Base-by-base conservation (phyloP, 2,888 invertebrate genomes). In the Macrophya annulata region DNA sequence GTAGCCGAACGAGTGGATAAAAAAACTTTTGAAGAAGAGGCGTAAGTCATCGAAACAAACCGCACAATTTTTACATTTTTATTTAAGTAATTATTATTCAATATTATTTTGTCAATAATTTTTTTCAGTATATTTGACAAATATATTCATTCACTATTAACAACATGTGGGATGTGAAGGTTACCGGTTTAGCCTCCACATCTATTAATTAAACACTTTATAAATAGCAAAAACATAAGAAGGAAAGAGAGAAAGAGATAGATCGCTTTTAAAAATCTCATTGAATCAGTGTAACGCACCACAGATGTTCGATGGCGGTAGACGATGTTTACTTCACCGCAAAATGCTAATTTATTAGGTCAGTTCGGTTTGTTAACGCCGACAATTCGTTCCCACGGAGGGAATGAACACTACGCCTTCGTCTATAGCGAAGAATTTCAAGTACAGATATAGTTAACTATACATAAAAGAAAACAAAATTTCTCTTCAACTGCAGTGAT, bases 271-370 rank as follows among this genome's bases (percentile, higher is more conserved):
- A 62, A 62, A 43, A 81, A 21, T 62, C 81, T 81, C 81, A 12
- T 25, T 81, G 81, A 59, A 62, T 74, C 77, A 43, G 17, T 51
- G n/a, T 81, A 81, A 81, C 81, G 21, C 43, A 43, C 84, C 17
- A 72, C 79, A 65, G 74, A 79, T 83, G 74, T 85, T 71, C 68
- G 86, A 87, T 87, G 82, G 86, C 87, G 89, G 87, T 86, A 83
- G 81, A 85, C 86, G 86, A 87, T 89, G 88, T 87, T 85, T 87
- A 87, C 89, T 87, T 85, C 86, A 87, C 86, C 86, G 89, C 87
- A 88, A 90, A 89, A 90, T 90, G 90, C 90, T 91, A 90, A 91
- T 91, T 90, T 88, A 90, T 90, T 87, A 88, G 88, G 89, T 91
- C 89, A 91, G 87, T 87, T 87, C 88, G 90, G 87, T 88, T 89